These are phyloP conservation scores for Siderastrea radians DNA, from an alignment of 92 coral and sea anemone species.

Conservation along the genomic window DNA sequence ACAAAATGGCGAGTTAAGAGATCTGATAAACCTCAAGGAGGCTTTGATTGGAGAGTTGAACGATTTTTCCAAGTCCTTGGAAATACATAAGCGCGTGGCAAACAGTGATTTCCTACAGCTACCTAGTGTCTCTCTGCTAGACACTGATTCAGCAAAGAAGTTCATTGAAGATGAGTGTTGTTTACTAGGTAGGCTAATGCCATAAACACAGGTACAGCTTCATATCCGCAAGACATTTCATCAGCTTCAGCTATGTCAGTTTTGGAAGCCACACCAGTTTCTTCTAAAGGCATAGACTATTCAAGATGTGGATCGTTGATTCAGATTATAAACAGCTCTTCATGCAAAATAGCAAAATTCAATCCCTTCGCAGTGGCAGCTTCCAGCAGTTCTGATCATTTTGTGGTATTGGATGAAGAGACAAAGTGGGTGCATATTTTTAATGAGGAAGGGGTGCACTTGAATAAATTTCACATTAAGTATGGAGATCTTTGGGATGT, in stretches of 20 bases:
- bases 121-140: constrained; percentile 17
- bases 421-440: constrained; percentile 41
- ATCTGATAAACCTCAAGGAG: constrained; percentile 44
- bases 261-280: neutral
- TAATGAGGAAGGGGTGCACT: constrained; percentile 25
- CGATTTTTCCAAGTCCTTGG: constrained; percentile 31
- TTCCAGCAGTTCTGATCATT: constrained; percentile 29
- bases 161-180: constrained; percentile 25
- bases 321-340: constrained; percentile 19
- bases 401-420: constrained; percentile 34
- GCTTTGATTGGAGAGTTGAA: constrained; percentile 38
- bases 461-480: constrained; percentile 28
- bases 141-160: constrained; percentile 11
- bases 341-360: constrained; percentile 9
- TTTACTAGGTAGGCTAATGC: constrained; percentile 31
- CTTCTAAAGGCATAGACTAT: neutral
- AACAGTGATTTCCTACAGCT: constrained; percentile 10
- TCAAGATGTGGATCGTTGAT: constrained; percentile 40
- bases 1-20: constrained; percentile 24
- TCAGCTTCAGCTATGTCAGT: neutral
- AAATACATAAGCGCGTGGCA: constrained; percentile 19
- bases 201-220: neutral
- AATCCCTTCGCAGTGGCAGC: constrained; percentile 40
- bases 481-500: constrained; percentile 57
- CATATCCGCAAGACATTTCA: neutral